phyloP scores from a whole-genome alignment of 92 coral and sea anemone genomes.

The Bergia puertoricense region DNA sequence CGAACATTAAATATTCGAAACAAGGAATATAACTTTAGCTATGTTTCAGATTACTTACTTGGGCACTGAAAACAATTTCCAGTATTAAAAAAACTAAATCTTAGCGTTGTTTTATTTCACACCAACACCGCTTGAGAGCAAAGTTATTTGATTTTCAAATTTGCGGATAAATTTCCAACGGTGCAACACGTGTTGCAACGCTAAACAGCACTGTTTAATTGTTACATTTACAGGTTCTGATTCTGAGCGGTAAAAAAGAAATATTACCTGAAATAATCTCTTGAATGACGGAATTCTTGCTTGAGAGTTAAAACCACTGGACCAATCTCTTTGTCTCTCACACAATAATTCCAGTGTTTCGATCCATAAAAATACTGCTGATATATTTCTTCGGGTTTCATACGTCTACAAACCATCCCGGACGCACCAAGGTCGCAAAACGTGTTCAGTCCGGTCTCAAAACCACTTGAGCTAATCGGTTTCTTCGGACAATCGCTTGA shows the following conservation, averaged over 20 bases:
- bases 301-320: constrained; percentile 79
- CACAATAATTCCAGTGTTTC: constrained; percentile 92
- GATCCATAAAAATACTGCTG: constrained; percentile 88
- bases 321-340: constrained; percentile 78
- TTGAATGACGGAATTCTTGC: constrained; percentile 84
- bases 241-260: not conserved
- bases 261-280: constrained; percentile 75
- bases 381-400: constrained; percentile 77
- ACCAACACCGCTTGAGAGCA: not conserved
- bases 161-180: not conserved
- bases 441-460: constrained; percentile 50
- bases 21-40: not conserved
- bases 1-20: not conserved
- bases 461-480: constrained; percentile 38
- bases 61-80: no score
- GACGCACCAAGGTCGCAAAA: constrained; percentile 64
- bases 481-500: constrained; percentile 60
- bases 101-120: not conserved
- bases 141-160: no score
- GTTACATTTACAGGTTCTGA: not conserved
- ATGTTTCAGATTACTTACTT: no score
- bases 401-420: constrained; percentile 42
- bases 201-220: not conserved
- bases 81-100: no score
- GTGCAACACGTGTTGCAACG: constrained; percentile 6